phyloP scores from a whole-genome alignment of 2,113 vertebrate species.

The Notarius lentiginosus region DNA sequence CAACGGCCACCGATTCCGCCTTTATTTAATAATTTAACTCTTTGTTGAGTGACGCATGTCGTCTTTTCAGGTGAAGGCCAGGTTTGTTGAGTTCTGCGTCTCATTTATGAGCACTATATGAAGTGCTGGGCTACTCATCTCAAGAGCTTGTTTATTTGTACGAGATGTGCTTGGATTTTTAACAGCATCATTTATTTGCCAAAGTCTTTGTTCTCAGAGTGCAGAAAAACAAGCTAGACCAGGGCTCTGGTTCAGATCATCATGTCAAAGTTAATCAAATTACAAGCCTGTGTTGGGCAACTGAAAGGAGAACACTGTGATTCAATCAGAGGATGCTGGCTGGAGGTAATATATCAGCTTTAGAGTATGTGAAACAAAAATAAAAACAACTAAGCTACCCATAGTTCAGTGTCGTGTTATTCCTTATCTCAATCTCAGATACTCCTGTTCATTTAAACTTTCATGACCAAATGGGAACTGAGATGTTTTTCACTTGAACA shows the following conservation, averaged over 20 bases:
- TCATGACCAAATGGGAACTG: neutral
- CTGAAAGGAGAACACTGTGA: constrained; percentile 12
- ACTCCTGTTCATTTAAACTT: neutral
- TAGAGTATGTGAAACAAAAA: neutral
- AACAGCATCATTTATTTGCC: neutral
- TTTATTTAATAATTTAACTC: constrained; percentile 41
- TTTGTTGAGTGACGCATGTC: constrained; percentile 21
- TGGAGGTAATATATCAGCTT: neutral
- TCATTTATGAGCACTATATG: neutral
- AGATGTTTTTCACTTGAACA: neutral
- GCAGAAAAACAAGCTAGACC: constrained; percentile 6
- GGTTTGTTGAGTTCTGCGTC: constrained; percentile 7
- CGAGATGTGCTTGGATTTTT: neutral
- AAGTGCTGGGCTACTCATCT: neutral
- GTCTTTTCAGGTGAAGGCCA: constrained; percentile 32
- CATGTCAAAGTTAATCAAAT: constrained; percentile 27
- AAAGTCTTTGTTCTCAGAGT: constrained; percentile 15
- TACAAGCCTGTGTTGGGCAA: neutral
- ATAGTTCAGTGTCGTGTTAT: neutral
- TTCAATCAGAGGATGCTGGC: constrained; percentile 6
- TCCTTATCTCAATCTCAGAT: neutral
- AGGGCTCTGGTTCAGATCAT: constrained; percentile 4
- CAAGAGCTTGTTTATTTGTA: constrained; percentile 8
- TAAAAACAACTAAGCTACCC: neutral
- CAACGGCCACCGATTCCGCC: constrained; percentile 52